These are phyloP conservation scores for Coptodon bakossiorum DNA, from an alignment of 2,113 vertebrate species.

Conservation along the genomic window DNA sequence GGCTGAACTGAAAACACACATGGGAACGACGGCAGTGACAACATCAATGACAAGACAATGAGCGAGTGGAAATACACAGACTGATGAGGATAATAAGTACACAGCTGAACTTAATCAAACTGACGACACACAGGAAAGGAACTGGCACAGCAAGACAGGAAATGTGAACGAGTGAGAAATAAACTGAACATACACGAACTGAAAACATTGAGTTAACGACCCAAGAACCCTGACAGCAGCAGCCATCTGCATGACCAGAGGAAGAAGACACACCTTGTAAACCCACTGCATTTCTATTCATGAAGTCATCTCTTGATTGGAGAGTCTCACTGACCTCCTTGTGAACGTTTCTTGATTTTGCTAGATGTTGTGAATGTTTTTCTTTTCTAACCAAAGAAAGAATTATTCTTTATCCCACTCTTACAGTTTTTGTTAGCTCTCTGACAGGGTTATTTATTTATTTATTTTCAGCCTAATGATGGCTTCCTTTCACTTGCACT, in stretches of 20 bases:
- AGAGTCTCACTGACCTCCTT: background rate
- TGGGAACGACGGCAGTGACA: background rate
- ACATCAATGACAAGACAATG: background rate
- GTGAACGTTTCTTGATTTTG: background rate
- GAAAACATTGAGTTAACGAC: background rate
- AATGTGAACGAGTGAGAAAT: background rate
- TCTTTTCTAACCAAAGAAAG: background rate
- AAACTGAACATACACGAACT: accelerated
- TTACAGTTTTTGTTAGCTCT: background rate
- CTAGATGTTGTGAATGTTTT: background rate
- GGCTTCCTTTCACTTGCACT: background rate
- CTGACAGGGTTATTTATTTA: background rate
- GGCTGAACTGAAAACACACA: background rate
- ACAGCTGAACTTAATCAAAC: background rate
- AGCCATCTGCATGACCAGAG: accelerated
- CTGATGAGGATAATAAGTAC: background rate
- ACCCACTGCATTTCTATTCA: background rate
- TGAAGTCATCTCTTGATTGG: background rate
- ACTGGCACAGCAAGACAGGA: background rate
- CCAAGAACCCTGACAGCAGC: background rate
- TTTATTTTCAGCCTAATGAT: background rate
- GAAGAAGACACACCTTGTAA: background rate
- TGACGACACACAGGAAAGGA: background rate
- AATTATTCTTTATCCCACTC: background rate
- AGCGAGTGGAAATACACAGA: background rate